Evolutionary conservation across 2,888 invertebrate species (phyloP).

Genomic region (Phengaris alcon): DNA sequence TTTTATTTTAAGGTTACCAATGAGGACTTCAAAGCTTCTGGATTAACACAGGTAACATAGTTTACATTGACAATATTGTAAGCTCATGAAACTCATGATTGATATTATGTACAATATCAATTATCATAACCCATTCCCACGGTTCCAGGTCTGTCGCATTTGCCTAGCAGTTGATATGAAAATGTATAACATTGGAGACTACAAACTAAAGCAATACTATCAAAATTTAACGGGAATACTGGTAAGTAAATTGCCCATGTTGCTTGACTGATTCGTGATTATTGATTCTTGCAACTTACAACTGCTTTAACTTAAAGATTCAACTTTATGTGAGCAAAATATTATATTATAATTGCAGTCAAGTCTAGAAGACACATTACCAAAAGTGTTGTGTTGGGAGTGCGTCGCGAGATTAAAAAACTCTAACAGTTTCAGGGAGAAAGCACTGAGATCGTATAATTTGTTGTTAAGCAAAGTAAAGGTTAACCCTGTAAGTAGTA

Average conservation of each 20-base stretch:
- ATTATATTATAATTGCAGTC: slow-evolving; percentile 15
- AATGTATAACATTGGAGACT: slow-evolving; percentile 17
- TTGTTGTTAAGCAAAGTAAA: neutral
- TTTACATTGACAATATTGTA: neutral
- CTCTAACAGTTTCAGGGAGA: slow-evolving; percentile 15
- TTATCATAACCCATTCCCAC: neutral
- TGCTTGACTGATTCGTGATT: neutral
- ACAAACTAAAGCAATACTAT: slow-evolving; percentile 12
- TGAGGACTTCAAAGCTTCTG: neutral
- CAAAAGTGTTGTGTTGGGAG: slow-evolving; percentile 29
- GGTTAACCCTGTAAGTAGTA: neutral
- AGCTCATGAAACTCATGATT: neutral
- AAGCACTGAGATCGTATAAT: slow-evolving; percentile 23
- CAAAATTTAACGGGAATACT: slow-evolving; percentile 15
- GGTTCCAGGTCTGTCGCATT: slow-evolving; percentile 17
- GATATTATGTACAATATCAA: neutral
- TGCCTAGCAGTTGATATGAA: slow-evolving; percentile 9
- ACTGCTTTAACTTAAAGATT: neutral
- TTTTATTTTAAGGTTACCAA: slow-evolving; percentile 3
- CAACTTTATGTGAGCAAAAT: neutral
- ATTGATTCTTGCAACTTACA: neutral
- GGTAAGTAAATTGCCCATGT: neutral
- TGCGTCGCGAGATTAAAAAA: slow-evolving; percentile 16
- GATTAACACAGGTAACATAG: slow-evolving; percentile 1
- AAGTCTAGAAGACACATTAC: slow-evolving; percentile 16